A percentile compares a stretch with the other conserved stretches of the same genome.
Conservation (phyloP, 2,888 invertebrate species). For the Archips crataeganus region DNA sequence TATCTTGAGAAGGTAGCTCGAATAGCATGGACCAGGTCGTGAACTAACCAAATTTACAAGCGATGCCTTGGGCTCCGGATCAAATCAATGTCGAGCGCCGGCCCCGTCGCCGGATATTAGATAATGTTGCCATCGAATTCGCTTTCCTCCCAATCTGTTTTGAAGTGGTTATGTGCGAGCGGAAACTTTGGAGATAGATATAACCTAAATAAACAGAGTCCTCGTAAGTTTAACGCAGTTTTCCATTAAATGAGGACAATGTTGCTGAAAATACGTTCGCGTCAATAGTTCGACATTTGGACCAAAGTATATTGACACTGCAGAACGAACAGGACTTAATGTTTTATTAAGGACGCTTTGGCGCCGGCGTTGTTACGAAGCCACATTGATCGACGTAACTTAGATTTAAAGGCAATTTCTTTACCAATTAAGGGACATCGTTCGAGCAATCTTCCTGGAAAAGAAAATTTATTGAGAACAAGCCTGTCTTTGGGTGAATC, state of each 20-base stretch:
- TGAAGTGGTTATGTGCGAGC: constrained; percentile 28
- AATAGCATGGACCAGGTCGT: not conserved
- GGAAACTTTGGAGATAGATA: constrained; percentile 9
- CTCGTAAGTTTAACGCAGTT: constrained; percentile 1
- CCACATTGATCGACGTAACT: not conserved
- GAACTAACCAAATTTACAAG: constrained; percentile 7
- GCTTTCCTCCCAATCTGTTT: constrained; percentile 33
- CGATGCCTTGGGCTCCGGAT: constrained; percentile 19
- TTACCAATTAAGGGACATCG: not conserved
- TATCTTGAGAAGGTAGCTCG: not conserved
- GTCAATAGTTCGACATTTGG: not conserved
- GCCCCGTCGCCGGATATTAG: constrained; percentile 33
- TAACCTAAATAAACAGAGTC: constrained; percentile 17
- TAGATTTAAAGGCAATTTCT: not conserved
- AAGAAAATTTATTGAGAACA: not conserved
- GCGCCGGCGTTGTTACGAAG: too few species aligned
- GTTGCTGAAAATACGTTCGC: not conserved
- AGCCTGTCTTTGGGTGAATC: not conserved
- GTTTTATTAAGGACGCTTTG: not conserved
- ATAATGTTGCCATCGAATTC: constrained; percentile 32
- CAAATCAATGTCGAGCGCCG: constrained; percentile 23
- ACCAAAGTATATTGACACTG: not conserved
- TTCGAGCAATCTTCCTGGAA: not conserved
- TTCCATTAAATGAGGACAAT: not conserved
- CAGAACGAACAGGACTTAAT: not conserved